These are phyloP conservation scores for Proisotoma minuta DNA, from an alignment of 2,888 invertebrate genomes.

Conservation along the genomic window DNA sequence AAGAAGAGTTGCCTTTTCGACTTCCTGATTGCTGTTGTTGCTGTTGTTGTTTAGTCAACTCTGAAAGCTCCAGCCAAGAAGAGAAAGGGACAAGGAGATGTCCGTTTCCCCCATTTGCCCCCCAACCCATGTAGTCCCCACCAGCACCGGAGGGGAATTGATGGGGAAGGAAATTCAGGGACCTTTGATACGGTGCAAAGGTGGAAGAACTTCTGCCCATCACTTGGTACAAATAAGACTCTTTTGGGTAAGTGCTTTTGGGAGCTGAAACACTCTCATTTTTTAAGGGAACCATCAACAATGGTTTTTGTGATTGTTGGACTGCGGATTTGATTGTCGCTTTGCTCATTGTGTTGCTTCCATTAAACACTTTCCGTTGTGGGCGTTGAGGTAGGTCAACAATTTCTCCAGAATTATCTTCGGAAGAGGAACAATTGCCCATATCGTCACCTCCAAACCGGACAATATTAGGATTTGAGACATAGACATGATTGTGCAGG, in stretches of 20 bases:
- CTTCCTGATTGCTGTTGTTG: conserved; percentile 16
- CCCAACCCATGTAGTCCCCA: conserved; percentile 33
- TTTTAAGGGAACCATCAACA: conserved; percentile 44
- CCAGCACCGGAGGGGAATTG: conserved; percentile 20
- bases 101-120: conserved; percentile 30
- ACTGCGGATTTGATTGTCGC: conserved; percentile 5
- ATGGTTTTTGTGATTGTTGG: conserved; percentile 24
- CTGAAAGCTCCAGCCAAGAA: conserved; percentile 47
- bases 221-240: conserved; percentile 46
- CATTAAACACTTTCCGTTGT: conserved; percentile 9
- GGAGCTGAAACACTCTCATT: conserved; percentile 45
- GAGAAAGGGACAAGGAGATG: conserved; percentile 47
- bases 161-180: conserved; percentile 45
- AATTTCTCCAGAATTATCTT: background rate
- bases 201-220: conserved; percentile 47
- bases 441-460: conserved; percentile 20
- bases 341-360: conserved; percentile 12
- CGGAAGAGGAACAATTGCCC: background rate
- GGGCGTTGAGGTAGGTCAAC: conserved; percentile 3
- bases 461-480: conserved; percentile 36
- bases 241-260: conserved; percentile 45
- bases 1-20: conserved; percentile 11
- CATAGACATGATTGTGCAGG: conserved; percentile 36
- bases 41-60: conserved; percentile 40
- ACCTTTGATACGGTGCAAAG: conserved; percentile 48